phyloP scores from a whole-genome alignment of 2,888 invertebrate species.

The Ariolimax columbianus region DNA sequence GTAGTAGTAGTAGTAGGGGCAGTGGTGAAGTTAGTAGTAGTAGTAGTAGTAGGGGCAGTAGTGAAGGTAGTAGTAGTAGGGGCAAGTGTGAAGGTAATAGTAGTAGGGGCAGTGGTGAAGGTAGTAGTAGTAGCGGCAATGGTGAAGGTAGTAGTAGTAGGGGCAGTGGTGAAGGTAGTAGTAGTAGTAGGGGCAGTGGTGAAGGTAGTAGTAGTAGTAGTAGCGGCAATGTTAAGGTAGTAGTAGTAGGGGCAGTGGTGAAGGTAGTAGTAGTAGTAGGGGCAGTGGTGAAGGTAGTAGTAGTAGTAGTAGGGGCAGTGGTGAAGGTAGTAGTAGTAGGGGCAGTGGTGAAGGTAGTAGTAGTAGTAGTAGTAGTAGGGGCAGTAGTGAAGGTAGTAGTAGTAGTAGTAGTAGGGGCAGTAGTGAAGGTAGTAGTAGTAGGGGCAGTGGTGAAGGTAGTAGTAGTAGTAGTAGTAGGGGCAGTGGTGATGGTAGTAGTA shows the following conservation, averaged over 20 bases:
- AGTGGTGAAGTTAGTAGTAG: too few relatives aligned
- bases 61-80: background rate
- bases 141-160: background rate
- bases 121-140: background rate
- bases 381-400: background rate
- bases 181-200: background rate
- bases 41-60: too few relatives aligned
- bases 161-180: background rate
- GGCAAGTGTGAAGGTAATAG: background rate
- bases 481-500: too few relatives aligned
- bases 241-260: background rate
- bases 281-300: background rate
- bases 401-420: background rate
- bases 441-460: slow-evolving; percentile 33
- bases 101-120: background rate
- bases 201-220: background rate
- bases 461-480: slow-evolving; percentile 36
- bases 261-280: background rate
- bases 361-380: background rate
- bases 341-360: background rate
- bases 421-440: slow-evolving; percentile 34
- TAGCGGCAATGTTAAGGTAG: background rate
- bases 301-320: background rate
- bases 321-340: background rate
- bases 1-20: too few relatives aligned